These are phyloP conservation scores for Frankliniella intonsa DNA, from an alignment of 2,888 invertebrate species.

Conservation along the genomic window DNA sequence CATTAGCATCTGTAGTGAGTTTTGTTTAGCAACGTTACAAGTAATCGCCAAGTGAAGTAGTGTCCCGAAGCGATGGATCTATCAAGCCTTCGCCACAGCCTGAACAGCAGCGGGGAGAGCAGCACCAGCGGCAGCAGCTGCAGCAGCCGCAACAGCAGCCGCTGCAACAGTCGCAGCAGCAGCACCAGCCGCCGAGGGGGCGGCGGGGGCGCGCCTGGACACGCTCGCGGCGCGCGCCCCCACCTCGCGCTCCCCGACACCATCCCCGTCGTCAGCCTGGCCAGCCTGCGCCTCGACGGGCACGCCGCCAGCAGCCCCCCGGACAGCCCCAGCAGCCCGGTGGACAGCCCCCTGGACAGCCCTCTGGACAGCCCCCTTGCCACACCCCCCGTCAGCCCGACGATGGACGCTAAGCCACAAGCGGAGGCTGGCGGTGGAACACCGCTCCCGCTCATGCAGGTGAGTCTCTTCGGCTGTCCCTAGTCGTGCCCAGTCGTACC, in stretches of 20 bases:
- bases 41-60: not conserved
- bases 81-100: not conserved
- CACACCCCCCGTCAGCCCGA: not conserved
- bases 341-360: not conserved
- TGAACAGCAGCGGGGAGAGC: slow-evolving; percentile 16
- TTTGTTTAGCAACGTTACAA: not conserved
- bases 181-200: not conserved
- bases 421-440: not conserved
- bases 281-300: slow-evolving; percentile 2
- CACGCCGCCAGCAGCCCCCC: not conserved
- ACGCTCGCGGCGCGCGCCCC: not conserved
- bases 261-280: slow-evolving; percentile 9
- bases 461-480: not conserved
- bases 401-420: not conserved
- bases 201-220: not conserved
- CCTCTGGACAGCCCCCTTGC: not conserved
- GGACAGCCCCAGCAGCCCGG: not conserved
- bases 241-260: not conserved
- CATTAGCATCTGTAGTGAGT: not conserved
- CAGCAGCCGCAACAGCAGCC: slow-evolving; percentile 21
- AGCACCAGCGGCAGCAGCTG: not conserved
- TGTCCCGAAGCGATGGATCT: not conserved
- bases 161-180: slow-evolving; percentile 7
- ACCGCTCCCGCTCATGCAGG: not conserved
- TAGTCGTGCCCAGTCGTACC: too few relatives aligned